These are phyloP conservation scores for Hystrix brachyura DNA, from an alignment of 2,113 vertebrate species.

Conservation along the genomic window DNA sequence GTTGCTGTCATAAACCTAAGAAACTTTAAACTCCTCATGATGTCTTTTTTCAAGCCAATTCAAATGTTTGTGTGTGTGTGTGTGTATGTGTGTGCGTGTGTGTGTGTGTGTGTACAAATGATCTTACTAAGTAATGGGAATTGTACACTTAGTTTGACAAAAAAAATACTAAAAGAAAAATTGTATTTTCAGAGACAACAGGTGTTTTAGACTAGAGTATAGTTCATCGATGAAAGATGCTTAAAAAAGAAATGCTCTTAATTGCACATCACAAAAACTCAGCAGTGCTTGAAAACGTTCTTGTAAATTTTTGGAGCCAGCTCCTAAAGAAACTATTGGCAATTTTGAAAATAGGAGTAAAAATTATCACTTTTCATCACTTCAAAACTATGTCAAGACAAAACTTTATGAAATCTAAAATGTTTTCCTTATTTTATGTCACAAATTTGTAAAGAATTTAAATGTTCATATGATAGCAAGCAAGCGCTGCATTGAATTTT, in stretches of 20 bases:
- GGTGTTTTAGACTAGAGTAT: background rate
- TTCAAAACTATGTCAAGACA: background rate
- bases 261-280: background rate
- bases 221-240: background rate
- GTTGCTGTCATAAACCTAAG: background rate
- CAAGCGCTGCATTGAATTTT: background rate
- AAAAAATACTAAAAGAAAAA: background rate
- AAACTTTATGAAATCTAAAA: background rate
- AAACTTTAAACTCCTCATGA: background rate
- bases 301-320: background rate
- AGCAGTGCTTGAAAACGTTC: background rate
- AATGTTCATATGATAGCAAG: background rate
- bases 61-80: background rate
- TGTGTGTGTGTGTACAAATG: background rate
- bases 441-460: background rate
- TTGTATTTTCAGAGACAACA: background rate
- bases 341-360: background rate
- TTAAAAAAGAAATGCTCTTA: background rate
- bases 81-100: background rate
- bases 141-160: background rate
- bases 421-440: background rate
- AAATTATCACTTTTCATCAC: background rate
- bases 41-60: background rate
- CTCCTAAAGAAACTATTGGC: background rate
- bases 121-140: background rate